A percentile compares a stretch with the other conserved stretches of the same genome.
phyloP scores from a whole-genome alignment of 1,140 invertebrate species.

The Bombus huntii region DNA sequence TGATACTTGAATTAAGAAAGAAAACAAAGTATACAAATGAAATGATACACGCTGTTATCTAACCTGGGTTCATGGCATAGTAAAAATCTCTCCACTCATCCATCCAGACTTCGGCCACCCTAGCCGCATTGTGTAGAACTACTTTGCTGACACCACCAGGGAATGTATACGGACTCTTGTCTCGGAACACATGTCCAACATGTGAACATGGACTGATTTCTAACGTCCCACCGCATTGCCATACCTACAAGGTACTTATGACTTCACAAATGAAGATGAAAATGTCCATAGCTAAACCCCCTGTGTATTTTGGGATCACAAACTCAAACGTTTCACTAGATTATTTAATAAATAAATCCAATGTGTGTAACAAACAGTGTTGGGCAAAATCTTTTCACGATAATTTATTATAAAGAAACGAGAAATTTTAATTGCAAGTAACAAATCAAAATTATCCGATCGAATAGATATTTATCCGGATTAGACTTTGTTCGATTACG shows the following conservation, averaged over 20 bases:
- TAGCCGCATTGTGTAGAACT: constrained; percentile 97
- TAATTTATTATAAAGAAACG: too few species aligned
- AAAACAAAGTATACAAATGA: constrained; percentile 44
- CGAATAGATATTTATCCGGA: neutral
- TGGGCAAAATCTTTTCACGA: neutral
- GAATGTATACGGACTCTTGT: constrained; percentile 99
- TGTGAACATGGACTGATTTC: constrained; percentile 98
- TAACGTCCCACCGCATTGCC: constrained; percentile 98
- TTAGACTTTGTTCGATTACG: neutral
- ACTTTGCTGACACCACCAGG: constrained; percentile 98
- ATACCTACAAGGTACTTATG: constrained; percentile 89
- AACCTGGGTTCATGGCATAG: constrained; percentile 99
- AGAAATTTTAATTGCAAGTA: neutral
- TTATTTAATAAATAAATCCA: neutral
- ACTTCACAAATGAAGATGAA: constrained; percentile 61
- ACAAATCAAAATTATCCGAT: neutral
- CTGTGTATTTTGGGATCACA: constrained; percentile 2
- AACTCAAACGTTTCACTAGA: neutral
- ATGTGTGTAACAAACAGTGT: neutral
- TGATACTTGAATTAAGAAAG: constrained; percentile 18
- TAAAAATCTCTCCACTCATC: constrained; percentile 99
- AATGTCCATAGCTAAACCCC: constrained; percentile 13
- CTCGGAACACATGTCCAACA: constrained; percentile 99
- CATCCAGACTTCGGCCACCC: constrained; percentile 99
- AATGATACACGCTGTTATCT: constrained; percentile 77